phyloP scores from a whole-genome alignment of 2,888 invertebrate genomes.

The Machimus atricapillus region DNA sequence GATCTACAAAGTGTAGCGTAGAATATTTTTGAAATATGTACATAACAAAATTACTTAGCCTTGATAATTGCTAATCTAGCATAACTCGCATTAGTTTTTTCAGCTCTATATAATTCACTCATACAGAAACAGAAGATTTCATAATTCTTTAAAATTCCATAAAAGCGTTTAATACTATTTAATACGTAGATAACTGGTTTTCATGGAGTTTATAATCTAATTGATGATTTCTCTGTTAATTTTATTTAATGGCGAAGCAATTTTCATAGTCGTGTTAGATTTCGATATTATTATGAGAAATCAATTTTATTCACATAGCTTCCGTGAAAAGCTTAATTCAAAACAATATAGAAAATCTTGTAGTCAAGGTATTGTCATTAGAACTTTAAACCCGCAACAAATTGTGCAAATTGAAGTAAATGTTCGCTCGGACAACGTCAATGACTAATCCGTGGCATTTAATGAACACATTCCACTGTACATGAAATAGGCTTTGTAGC shows the following conservation, averaged over 20 bases:
- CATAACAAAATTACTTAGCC: too few relatives aligned
- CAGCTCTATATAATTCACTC: background rate
- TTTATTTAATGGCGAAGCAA: background rate
- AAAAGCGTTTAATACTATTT: background rate
- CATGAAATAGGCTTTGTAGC: background rate
- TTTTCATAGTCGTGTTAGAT: background rate
- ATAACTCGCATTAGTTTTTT: too few relatives aligned
- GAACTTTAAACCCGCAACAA: background rate
- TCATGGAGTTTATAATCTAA: background rate
- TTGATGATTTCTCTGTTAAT: background rate
- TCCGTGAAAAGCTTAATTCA: background rate
- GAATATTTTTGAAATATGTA: too few relatives aligned
- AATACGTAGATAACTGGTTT: background rate
- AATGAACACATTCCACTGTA: background rate
- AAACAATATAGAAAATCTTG: background rate
- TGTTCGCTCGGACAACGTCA: background rate
- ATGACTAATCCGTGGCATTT: background rate
- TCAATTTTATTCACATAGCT: background rate
- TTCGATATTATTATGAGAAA: background rate
- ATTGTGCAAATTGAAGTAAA: background rate
- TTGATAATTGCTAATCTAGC: too few relatives aligned
- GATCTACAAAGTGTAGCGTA: too few relatives aligned
- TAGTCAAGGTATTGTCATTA: background rate
- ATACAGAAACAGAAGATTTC: background rate
- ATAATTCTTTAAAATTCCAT: background rate